Base-by-base conservation (phyloP, 2,113 vertebrate species). In the Oncorhynchus tshawytscha region DNA sequence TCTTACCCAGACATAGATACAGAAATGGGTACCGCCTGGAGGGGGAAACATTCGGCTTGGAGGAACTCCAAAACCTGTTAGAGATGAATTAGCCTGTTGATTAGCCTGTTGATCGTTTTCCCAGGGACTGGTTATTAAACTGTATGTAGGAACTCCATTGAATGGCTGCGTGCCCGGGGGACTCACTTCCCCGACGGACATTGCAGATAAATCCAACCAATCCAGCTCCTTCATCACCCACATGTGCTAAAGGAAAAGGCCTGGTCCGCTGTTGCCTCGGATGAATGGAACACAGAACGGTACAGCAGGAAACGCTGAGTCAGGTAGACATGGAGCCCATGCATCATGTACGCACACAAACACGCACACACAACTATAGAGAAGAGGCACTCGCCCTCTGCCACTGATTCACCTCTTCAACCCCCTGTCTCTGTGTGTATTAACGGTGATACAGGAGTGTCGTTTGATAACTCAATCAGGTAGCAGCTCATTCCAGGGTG, bases 391-490 rank as follows among this genome's bases (percentile, higher is more conserved):
- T 2, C 39, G 2, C 39, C 39, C 39, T 39, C 39, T 39, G 39
- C 7, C 39, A 39, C 39, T 9, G 39, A 39, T 9, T 39, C 16
- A 13, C 51, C 51, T 20, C 51, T 20, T 16, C 5, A 57, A 13
- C 51, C 34, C 67, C 34, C 31, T 18, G 13, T 11, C 67, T 39
- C 29, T 39, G 9, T 22, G 45, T 2, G 13, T 57, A 16, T 12
- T 77, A 62, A 69, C 67, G 11, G 71, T 75, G 70, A 83, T 87
- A 15, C 59, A 34, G 59, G 72, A 67, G 75, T 76, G 79, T 76
- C 45, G 59, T 45, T 72, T 78, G 82, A 88, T 72, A 62, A 78
- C 85, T 87, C 77, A 80, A 74, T 84, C 78, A 62, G 70, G 70
- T 84, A 75, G 60, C 71, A 67, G 34, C 71, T 72, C 18, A n/a